phyloP scores from a whole-genome alignment of 2,113 vertebrate species.

The Strix uralensis region DNA sequence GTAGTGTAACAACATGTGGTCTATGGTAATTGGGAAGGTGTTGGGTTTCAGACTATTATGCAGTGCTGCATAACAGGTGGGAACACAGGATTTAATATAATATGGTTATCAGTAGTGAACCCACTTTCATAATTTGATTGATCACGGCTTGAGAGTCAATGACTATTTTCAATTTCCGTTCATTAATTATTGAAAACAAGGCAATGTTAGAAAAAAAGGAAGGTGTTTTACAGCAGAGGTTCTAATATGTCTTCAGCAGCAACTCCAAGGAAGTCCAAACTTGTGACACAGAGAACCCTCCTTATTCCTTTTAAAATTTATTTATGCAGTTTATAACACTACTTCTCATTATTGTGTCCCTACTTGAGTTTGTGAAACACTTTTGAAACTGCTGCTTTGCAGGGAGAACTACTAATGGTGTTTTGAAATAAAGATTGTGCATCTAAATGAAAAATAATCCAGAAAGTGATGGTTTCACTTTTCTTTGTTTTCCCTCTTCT shows the following conservation, averaged over 20 bases:
- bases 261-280: neutral
- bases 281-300: neutral
- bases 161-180: neutral
- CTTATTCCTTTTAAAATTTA: neutral
- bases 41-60: neutral
- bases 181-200: slow-evolving; percentile 17
- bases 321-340: neutral
- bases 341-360: neutral
- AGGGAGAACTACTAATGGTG: neutral
- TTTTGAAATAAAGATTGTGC: neutral
- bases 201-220: neutral
- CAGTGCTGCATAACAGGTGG: neutral
- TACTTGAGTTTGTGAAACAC: neutral
- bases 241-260: neutral
- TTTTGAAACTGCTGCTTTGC: neutral
- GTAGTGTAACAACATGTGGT: neutral
- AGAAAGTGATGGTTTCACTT: neutral
- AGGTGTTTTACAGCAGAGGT: neutral
- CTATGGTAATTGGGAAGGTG: neutral
- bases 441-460: neutral
- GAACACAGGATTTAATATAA: neutral
- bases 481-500: neutral
- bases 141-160: neutral
- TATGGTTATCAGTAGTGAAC: neutral
- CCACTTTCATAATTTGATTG: neutral